phyloP scores from a whole-genome alignment of 2,888 invertebrate species.

The Acleris laterana region DNA sequence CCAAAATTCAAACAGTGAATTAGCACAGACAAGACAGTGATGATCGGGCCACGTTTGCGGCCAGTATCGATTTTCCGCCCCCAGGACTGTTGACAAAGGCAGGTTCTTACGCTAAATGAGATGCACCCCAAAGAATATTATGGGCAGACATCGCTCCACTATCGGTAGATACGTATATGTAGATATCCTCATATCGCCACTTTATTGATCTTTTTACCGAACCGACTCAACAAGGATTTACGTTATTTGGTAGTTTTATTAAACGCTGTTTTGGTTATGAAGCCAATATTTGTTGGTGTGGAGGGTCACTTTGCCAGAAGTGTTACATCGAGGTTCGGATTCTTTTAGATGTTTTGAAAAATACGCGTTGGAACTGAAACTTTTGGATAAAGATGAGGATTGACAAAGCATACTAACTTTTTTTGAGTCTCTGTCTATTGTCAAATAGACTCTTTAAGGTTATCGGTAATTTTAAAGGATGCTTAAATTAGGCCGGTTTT shows the following conservation, averaged over 20 bases:
- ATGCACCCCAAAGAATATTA: constrained; percentile 85
- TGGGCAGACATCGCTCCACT: constrained; percentile 83
- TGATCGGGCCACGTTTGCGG: constrained; percentile 72
- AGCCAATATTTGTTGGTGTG: constrained; percentile 8
- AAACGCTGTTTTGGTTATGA: constrained; percentile 38
- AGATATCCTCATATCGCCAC: constrained; percentile 70
- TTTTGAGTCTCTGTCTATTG: no score
- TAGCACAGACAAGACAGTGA: constrained; percentile 64
- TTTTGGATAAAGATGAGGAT: no score
- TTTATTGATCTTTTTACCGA: constrained; percentile 74
- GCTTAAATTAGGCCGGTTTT: no score
- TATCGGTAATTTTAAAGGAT: no score
- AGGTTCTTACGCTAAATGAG: constrained; percentile 84
- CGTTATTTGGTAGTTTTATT: constrained; percentile 40
- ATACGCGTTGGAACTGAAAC: no score
- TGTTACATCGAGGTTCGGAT: not conserved
- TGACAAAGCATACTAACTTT: no score
- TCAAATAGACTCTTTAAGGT: no score
- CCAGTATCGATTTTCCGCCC: constrained; percentile 82
- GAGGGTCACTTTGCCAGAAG: not conserved
- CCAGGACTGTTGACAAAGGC: constrained; percentile 84
- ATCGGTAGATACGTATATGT: constrained; percentile 53
- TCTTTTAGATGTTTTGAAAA: not conserved
- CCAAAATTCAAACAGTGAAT: constrained; percentile 66
- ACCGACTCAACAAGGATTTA: constrained; percentile 47